Evolutionary conservation across 2,113 vertebrate genomes (phyloP).

Genomic region (Burhinus oedicnemus): DNA sequence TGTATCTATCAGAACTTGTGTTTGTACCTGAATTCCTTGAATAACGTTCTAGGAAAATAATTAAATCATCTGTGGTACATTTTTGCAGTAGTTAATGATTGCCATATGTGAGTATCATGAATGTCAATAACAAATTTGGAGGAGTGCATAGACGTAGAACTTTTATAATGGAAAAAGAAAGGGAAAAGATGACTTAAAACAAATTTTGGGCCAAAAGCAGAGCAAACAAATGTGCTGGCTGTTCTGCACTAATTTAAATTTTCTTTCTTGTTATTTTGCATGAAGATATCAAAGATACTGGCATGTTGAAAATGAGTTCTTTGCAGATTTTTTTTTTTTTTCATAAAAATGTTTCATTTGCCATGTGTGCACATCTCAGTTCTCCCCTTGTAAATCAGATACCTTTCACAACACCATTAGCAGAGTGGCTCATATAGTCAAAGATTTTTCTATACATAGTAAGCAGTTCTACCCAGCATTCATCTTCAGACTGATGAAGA

Average conservation of each 20-base stretch:
- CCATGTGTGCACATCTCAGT: neutral
- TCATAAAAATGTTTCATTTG: neutral
- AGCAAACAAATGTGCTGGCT: neutral
- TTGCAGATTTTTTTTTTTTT: neutral
- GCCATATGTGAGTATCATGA: constrained; percentile 17
- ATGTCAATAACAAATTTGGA: neutral
- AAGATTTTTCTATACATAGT: neutral
- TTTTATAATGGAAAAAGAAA: constrained; percentile 23
- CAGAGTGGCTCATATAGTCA: neutral
- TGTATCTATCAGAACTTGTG: neutral
- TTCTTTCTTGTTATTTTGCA: neutral
- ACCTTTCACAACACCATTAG: neutral
- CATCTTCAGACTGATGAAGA: neutral
- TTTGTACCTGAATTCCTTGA: constrained; percentile 5
- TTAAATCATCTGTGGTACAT: neutral
- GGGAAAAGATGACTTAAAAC: constrained; percentile 12
- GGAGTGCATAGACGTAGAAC: neutral
- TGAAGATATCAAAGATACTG: neutral
- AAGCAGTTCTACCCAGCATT: neutral
- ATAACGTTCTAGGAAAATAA: neutral
- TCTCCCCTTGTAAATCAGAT: neutral
- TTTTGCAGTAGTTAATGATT: constrained; percentile 34
- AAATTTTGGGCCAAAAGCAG: neutral
- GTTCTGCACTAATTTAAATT: neutral
- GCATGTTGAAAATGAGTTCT: neutral